A percentile compares a stretch with the other conserved stretches of the same genome.
Evolutionary conservation across 2,888 invertebrate genomes (phyloP).

Genomic region (Agrilus cyanescens): DNA sequence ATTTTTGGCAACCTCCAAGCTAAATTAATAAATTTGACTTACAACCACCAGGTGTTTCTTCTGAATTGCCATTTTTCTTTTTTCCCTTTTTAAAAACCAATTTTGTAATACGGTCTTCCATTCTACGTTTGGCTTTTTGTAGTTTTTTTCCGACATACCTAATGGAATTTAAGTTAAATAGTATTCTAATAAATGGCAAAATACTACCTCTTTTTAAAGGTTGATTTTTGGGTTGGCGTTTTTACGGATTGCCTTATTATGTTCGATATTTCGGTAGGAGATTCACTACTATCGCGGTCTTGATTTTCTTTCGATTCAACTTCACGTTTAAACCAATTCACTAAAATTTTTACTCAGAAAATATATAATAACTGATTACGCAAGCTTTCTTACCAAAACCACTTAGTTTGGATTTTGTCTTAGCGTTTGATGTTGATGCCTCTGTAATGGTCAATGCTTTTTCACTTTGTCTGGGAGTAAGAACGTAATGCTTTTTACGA

Average conservation of each 20-base stretch:
- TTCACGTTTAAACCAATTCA: constrained; percentile 47
- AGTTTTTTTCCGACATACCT: constrained; percentile 53
- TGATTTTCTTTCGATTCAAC: constrained; percentile 33
- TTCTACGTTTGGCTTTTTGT: constrained; percentile 72
- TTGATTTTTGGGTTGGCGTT: constrained; percentile 31
- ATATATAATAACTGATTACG: neutral
- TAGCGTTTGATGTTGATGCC: constrained; percentile 35
- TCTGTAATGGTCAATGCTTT: constrained; percentile 53
- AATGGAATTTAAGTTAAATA: neutral
- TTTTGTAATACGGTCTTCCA: constrained; percentile 80
- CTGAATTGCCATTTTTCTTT: constrained; percentile 78
- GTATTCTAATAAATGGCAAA: neutral
- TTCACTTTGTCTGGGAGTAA: constrained; percentile 79
- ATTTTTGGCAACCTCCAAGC: neutral
- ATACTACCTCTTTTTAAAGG: constrained; percentile 19
- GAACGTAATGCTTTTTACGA: constrained; percentile 59
- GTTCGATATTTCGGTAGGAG: constrained; percentile 40
- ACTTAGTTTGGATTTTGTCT: constrained; percentile 49
- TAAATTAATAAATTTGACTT: constrained; percentile 27
- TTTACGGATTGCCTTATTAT: constrained; percentile 37
- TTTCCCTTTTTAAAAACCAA: constrained; percentile 77
- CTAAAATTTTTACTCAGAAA: constrained; percentile 22
- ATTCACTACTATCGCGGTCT: constrained; percentile 45
- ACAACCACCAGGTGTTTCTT: constrained; percentile 73
- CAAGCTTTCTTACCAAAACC: constrained; percentile 48